phyloP scores from a whole-genome alignment of 2,113 vertebrate genomes.

The Chamaea fasciata region DNA sequence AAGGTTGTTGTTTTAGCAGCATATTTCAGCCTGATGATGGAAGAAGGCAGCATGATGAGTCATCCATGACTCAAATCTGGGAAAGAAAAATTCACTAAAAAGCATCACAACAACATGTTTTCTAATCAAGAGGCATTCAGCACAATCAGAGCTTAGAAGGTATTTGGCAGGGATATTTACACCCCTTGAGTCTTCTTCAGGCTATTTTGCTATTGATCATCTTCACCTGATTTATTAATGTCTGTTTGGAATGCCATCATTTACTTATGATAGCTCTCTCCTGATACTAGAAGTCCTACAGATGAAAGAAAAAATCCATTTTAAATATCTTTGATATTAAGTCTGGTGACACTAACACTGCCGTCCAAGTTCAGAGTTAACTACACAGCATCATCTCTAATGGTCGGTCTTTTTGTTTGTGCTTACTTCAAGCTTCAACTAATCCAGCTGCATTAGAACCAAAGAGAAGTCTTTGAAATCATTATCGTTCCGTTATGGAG shows the following conservation, averaged over 20 bases:
- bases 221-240: background rate
- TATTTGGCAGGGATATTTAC: background rate
- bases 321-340: background rate
- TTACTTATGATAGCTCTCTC: background rate
- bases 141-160: background rate
- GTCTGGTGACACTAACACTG: background rate
- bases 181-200: background rate
- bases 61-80: background rate
- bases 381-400: background rate
- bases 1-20: background rate
- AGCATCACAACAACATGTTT: background rate
- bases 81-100: background rate
- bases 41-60: background rate
- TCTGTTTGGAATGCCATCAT: background rate
- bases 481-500: background rate
- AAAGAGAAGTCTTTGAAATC: background rate
- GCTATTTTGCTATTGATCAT: background rate
- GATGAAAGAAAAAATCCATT: background rate
- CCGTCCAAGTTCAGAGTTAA: background rate
- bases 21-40: background rate
- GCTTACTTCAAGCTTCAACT: background rate
- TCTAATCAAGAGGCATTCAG: background rate
- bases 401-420: background rate
- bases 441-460: background rate
- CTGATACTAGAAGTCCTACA: background rate